Percentiles rank a stretch among this genome's conserved stretches.
Conservation (phyloP, 1,140 invertebrate genomes). For the Cepaea nemoralis region DNA sequence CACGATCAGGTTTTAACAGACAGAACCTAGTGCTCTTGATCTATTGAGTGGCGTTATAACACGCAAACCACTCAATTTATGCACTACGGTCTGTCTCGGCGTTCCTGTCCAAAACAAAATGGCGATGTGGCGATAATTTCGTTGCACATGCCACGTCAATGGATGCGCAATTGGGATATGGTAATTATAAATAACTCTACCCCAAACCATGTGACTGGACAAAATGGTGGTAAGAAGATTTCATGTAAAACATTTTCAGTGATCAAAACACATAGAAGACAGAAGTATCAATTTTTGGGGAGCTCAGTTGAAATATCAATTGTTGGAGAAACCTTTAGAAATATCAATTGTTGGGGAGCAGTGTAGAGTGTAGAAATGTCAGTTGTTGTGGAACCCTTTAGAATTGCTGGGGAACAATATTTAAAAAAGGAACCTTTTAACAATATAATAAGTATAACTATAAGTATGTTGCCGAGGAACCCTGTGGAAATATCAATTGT, state of each 20-base stretch:
- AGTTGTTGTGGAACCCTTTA: too few species aligned
- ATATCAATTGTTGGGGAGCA: too few species aligned
- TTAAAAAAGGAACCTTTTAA: too few species aligned
- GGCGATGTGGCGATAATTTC: slow-evolving; percentile 61
- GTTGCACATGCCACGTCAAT: slow-evolving; percentile 66
- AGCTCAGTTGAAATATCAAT: too few species aligned
- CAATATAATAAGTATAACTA: too few species aligned
- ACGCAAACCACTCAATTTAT: not conserved
- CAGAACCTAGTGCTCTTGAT: not conserved
- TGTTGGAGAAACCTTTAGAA: too few species aligned
- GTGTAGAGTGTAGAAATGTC: too few species aligned
- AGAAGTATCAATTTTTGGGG: too few species aligned
- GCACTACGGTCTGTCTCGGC: not conserved
- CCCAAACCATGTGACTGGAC: slow-evolving; percentile 46
- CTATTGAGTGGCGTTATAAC: not conserved
- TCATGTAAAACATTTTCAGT: not conserved
- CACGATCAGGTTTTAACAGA: not conserved
- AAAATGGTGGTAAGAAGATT: slow-evolving; percentile 33
- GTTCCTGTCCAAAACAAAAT: slow-evolving; percentile 48
- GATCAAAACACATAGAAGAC: not conserved
- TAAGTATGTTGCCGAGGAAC: too few species aligned
- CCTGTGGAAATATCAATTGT: too few species aligned
- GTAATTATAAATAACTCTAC: slow-evolving; percentile 8
- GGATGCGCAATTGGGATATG: slow-evolving; percentile 44
- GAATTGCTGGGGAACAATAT: too few species aligned